These are phyloP conservation scores for Drosophila tropicalis DNA, from an alignment of 1,140 invertebrate genomes.

Conservation along the genomic window DNA sequence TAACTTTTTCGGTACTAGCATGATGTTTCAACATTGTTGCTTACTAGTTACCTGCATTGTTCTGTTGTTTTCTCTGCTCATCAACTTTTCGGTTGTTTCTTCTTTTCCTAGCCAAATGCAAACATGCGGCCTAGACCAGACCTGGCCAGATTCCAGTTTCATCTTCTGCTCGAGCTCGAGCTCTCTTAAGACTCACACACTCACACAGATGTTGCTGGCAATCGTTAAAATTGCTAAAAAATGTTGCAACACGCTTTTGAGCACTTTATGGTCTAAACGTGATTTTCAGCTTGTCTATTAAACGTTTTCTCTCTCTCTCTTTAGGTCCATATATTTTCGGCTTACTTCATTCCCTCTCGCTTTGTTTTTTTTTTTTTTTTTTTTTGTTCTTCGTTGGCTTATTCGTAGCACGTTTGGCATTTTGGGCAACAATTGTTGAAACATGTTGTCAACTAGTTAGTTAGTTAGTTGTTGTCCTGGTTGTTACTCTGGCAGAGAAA, in stretches of 20 bases:
- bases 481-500: conserved; percentile 13
- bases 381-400: conserved; percentile 30
- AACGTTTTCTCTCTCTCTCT: conserved; percentile 31
- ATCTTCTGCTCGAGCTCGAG: not conserved
- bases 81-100: conserved; percentile 19
- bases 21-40: conserved; percentile 62
- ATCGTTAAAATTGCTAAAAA: conserved; percentile 31
- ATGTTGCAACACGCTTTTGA: conserved; percentile 46
- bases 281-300: conserved; percentile 72
- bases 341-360: conserved; percentile 14
- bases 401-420: conserved; percentile 75
- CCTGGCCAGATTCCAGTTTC: conserved; percentile 1
- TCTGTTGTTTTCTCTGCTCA: conserved; percentile 20
- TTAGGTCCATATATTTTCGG: not conserved
- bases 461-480: conserved; percentile 43
- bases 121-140: conserved; percentile 10
- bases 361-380: not conserved
- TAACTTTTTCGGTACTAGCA: conserved; percentile 53
- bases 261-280: conserved; percentile 68
- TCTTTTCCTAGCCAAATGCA: not conserved
- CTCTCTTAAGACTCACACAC: not conserved
- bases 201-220: conserved; percentile 17
- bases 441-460: conserved; percentile 80
- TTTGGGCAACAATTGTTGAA: conserved; percentile 75
- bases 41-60: conserved; percentile 29